Percentiles rank a stretch among this genome's conserved stretches.
Evolutionary conservation across 2,113 vertebrate species (phyloP).

Genomic region (Elachura formosa): DNA sequence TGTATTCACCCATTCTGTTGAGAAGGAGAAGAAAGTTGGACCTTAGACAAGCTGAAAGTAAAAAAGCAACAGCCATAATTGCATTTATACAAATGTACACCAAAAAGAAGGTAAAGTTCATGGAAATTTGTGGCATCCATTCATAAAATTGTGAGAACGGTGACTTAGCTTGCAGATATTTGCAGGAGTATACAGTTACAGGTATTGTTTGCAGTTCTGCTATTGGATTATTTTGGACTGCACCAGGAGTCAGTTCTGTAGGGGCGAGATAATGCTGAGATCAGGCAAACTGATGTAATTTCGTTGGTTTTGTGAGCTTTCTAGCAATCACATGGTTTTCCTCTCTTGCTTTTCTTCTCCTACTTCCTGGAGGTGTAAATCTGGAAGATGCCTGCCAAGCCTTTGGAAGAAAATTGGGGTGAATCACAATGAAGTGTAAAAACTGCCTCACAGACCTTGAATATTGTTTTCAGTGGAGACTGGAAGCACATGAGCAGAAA

Average conservation of each 20-base stretch:
- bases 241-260: not conserved
- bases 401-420: not conserved
- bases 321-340: not conserved
- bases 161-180: not conserved
- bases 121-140: not conserved
- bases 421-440: accelerated
- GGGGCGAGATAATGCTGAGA: accelerated
- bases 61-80: not conserved
- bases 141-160: not conserved
- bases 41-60: not conserved
- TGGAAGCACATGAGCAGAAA: not conserved
- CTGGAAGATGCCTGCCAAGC: not conserved
- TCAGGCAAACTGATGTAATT: not conserved
- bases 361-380: not conserved
- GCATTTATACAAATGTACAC: not conserved
- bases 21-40: not conserved
- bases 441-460: not conserved
- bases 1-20: not conserved
- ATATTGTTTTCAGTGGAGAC: not conserved
- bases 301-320: not conserved
- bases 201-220: not conserved
- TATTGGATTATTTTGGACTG: not conserved
- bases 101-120: not conserved
- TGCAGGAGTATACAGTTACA: not conserved
- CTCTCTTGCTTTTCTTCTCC: not conserved